Percentiles rank a stretch among this genome's conserved stretches.
Conservation (phyloP, 2,113 vertebrate genomes). For the Cinclus cinclus region DNA sequence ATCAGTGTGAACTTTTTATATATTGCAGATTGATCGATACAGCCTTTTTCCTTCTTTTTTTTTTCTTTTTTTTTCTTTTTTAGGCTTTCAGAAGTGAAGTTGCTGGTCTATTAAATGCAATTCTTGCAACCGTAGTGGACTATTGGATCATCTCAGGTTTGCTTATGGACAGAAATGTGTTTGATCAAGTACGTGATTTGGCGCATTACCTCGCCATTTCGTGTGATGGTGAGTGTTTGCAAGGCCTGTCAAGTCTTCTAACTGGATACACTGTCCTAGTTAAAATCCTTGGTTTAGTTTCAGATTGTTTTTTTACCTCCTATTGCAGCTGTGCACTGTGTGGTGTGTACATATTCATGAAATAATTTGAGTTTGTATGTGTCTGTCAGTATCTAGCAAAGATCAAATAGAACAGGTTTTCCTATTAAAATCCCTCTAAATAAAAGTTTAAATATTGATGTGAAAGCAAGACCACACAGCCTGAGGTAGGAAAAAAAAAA, state of each 20-base stretch:
- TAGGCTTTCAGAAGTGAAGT: conserved; percentile 74
- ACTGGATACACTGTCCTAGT: background rate
- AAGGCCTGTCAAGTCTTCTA: background rate
- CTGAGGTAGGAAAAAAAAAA: background rate
- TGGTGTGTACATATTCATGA: background rate
- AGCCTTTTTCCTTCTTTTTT: background rate
- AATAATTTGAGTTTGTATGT: background rate
- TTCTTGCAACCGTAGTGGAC: conserved; percentile 86
- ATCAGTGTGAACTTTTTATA: background rate
- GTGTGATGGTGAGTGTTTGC: conserved; percentile 81
- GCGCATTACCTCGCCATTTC: conserved; percentile 81
- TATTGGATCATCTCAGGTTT: conserved; percentile 88
- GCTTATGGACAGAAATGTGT: conserved; percentile 78
- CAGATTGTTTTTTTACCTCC: background rate
- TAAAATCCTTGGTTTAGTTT: background rate
- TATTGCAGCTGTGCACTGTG: background rate
- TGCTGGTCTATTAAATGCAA: conserved; percentile 77
- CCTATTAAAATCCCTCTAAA: background rate
- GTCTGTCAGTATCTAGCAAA: background rate
- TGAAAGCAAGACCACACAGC: background rate
- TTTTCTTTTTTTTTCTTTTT: background rate
- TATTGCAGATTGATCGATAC: background rate
- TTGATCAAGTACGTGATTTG: conserved; percentile 82
- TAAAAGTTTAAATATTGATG: background rate
- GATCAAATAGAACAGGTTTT: background rate